phyloP scores from a whole-genome alignment of 1,140 invertebrate species.

The Andrena cerasifolii region DNA sequence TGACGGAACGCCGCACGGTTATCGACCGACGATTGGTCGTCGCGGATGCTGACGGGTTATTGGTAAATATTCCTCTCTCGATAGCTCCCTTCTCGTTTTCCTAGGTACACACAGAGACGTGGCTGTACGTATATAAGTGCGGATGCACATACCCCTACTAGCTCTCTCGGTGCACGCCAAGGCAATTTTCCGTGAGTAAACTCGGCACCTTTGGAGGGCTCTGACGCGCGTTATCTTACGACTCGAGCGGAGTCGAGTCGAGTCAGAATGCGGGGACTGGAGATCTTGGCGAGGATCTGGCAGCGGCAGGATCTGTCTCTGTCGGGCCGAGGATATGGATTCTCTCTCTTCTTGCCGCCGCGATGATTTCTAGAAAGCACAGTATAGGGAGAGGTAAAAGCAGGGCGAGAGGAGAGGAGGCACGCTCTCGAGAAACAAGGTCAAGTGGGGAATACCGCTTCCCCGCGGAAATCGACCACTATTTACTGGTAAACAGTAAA shows the following conservation, averaged over 20 bases:
- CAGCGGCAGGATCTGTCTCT: conserved; percentile 59
- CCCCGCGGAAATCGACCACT: conserved; percentile 45
- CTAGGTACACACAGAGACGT: neutral
- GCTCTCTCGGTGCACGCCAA: conserved; percentile 23
- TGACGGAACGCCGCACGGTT: neutral
- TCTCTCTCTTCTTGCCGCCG: conserved; percentile 24
- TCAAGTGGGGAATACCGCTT: conserved; percentile 36
- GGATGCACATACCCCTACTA: neutral
- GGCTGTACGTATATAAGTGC: neutral
- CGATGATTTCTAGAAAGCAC: conserved; percentile 39
- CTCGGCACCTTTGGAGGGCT: conserved; percentile 53
- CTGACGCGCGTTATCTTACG: conserved; percentile 61
- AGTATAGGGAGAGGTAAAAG: neutral
- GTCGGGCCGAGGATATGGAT: conserved; percentile 50
- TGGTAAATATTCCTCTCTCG: neutral
- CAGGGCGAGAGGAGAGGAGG: neutral
- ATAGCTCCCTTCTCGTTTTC: neutral
- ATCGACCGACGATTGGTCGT: neutral
- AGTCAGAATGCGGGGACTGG: conserved; percentile 23
- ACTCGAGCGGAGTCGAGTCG: conserved; percentile 7
- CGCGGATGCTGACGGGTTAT: neutral
- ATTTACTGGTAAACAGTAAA: conserved; percentile 22
- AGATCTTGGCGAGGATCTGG: conserved; percentile 46
- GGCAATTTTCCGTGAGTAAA: conserved; percentile 67
- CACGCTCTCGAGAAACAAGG: conserved; percentile 13